Conservation (phyloP, 2,113 vertebrate species). For the Vulpes lagopus region DNA sequence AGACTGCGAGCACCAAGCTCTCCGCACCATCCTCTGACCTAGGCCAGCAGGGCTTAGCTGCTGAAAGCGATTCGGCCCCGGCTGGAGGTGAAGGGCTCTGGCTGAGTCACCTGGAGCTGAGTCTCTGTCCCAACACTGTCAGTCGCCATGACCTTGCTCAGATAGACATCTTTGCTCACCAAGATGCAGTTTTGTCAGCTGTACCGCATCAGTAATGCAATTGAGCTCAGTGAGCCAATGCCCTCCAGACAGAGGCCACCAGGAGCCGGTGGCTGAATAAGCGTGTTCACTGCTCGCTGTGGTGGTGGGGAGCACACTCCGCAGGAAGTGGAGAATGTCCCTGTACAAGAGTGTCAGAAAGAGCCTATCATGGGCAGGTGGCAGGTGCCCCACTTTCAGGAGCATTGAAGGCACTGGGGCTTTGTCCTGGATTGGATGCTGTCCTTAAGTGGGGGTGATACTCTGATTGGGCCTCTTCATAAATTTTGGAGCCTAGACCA, state of each 20-base stretch:
- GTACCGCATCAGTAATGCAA: rapidly evolving
- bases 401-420: not conserved
- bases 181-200: not conserved
- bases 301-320: rapidly evolving
- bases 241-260: not conserved
- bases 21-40: not conserved
- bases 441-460: not conserved
- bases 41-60: not conserved
- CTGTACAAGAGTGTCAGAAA: rapidly evolving
- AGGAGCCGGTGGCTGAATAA: no score
- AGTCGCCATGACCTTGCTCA: not conserved
- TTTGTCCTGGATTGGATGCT: not conserved
- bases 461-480: no score
- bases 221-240: rapidly evolving
- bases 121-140: not conserved
- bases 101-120: not conserved
- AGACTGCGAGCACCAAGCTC: not conserved
- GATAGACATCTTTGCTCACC: not conserved
- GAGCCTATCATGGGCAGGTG: not conserved
- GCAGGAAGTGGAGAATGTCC: rapidly evolving
- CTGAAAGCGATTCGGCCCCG: not conserved
- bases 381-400: not conserved
- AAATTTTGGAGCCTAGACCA: not conserved
- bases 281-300: not conserved
- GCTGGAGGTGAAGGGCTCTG: not conserved